Evolutionary conservation across 2,797 vertebrate species (phyloP).

Genomic region (Brachyrhaphis roseni): DNA sequence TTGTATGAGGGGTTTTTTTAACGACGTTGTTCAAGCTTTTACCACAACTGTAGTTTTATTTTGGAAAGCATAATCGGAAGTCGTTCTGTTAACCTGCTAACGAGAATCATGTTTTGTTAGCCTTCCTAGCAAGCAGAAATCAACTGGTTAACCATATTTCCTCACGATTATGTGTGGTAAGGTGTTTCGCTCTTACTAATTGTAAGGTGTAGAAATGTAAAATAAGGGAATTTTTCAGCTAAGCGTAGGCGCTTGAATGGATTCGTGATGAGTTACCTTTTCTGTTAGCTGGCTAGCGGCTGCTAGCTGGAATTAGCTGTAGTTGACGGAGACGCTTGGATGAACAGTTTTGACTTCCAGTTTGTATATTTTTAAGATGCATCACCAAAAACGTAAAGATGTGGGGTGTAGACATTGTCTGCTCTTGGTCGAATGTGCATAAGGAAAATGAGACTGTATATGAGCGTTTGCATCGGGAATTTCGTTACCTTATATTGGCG

Average conservation of each 20-base stretch:
- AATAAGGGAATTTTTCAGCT: neutral
- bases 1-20: neutral
- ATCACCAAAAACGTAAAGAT: neutral
- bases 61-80: conserved; percentile 55
- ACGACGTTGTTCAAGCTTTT: neutral
- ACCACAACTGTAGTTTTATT: conserved; percentile 39
- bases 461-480: neutral
- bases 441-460: accelerated
- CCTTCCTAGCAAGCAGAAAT: conserved; percentile 74
- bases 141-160: conserved; percentile 57
- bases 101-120: conserved; percentile 76
- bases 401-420: neutral
- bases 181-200: conserved; percentile 31
- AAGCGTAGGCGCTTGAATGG: conserved; percentile 25
- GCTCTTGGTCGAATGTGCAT: neutral
- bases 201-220: neutral
- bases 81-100: conserved; percentile 41
- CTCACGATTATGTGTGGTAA: conserved; percentile 76
- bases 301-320: conserved; percentile 52
- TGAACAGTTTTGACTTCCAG: conserved; percentile 43
- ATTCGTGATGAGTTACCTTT: conserved; percentile 54
- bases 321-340: conserved; percentile 33
- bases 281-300: conserved; percentile 41
- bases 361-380: neutral
- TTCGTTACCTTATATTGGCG: conserved; percentile 36